phyloP scores from a whole-genome alignment of 2,888 invertebrate species.

The Ormyrus pomaceus region DNA sequence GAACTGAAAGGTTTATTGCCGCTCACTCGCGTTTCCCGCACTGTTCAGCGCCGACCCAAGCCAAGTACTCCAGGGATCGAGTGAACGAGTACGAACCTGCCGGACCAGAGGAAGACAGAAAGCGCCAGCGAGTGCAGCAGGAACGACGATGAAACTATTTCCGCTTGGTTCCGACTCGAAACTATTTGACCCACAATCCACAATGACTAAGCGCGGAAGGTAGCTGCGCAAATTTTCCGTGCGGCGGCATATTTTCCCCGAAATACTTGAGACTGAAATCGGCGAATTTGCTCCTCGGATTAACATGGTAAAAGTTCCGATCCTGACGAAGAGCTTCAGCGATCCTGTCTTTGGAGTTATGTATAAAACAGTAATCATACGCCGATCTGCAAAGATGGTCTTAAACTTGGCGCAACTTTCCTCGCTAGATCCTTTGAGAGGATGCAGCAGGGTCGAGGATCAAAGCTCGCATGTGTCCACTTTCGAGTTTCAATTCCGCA shows the following conservation, averaged over 20 bases:
- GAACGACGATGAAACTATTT: slow-evolving; percentile 49
- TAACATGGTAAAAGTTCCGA: slow-evolving; percentile 44
- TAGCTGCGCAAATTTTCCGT: too few species aligned
- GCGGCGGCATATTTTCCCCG: slow-evolving; percentile 56
- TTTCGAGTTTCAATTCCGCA: slow-evolving; percentile 30
- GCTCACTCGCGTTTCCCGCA: slow-evolving; percentile 25
- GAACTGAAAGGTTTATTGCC: slow-evolving; percentile 48
- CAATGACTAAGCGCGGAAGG: not conserved
- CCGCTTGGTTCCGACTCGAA: slow-evolving; percentile 33
- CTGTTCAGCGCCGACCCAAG: not conserved
- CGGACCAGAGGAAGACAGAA: not conserved
- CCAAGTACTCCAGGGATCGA: slow-evolving; percentile 27
- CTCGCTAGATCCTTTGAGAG: slow-evolving; percentile 26
- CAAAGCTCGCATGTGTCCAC: slow-evolving; percentile 32
- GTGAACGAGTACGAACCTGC: not conserved
- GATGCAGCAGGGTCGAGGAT: not conserved
- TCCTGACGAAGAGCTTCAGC: not conserved
- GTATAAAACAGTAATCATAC: slow-evolving; percentile 44
- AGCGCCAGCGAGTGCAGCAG: slow-evolving; percentile 1
- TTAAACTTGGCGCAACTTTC: slow-evolving; percentile 46
- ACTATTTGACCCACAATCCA: slow-evolving; percentile 54
- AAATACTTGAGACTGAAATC: slow-evolving; percentile 56
- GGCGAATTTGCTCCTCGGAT: slow-evolving; percentile 61
- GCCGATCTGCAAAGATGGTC: slow-evolving; percentile 42
- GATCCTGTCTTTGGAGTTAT: slow-evolving; percentile 2